A percentile compares a stretch with the other conserved stretches of the same genome.
Evolutionary conservation across 2,113 vertebrate genomes (phyloP).

Genomic region (Callospermophilus lateralis): DNA sequence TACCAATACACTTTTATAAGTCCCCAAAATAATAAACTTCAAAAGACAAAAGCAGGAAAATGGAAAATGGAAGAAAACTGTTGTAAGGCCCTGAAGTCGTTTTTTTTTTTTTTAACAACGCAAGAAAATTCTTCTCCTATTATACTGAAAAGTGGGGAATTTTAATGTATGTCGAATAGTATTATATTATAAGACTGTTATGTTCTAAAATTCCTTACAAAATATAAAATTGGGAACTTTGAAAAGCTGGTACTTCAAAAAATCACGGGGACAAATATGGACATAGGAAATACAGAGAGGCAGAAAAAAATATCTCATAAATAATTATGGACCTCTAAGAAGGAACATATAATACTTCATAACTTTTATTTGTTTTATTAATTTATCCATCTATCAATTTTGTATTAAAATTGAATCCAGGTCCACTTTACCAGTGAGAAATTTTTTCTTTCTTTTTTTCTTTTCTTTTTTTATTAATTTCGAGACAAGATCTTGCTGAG

Average conservation of each 20-base stretch:
- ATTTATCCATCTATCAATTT: too few species aligned
- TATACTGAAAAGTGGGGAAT: neutral
- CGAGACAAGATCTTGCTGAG: too few species aligned
- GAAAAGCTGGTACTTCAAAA: neutral
- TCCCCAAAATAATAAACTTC: neutral
- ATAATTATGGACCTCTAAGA: too few species aligned
- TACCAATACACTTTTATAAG: neutral
- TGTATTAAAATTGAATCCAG: too few species aligned
- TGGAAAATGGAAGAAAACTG: neutral
- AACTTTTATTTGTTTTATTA: neutral
- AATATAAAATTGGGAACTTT: neutral
- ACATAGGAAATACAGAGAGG: neutral
- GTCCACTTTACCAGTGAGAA: too few species aligned
- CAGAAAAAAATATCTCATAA: too few species aligned
- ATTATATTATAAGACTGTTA: neutral
- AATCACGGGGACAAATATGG: neutral
- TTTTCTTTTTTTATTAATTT: too few species aligned
- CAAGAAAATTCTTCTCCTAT: neutral
- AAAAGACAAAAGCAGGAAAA: neutral
- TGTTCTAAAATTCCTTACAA: neutral
- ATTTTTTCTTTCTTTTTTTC: too few species aligned
- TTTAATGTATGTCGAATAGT: neutral
- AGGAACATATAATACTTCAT: neutral
- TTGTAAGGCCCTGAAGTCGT: neutral
- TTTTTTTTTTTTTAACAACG: neutral